A percentile compares a stretch with the other conserved stretches of the same genome.
Conservation (phyloP, 2,888 invertebrate genomes). For the Melipona beecheii region DNA sequence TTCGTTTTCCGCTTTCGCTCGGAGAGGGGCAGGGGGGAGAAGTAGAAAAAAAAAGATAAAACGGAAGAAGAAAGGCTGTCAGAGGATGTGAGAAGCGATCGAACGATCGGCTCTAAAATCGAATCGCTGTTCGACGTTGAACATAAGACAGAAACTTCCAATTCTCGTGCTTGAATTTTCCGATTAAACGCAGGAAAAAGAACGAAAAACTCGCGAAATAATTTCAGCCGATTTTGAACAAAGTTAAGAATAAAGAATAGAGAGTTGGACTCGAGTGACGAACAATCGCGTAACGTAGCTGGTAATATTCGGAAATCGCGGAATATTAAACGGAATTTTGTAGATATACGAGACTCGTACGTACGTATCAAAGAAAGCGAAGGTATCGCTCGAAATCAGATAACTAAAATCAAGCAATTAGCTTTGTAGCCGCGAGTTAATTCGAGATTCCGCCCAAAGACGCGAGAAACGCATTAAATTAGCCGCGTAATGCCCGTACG, state of each 20-base stretch:
- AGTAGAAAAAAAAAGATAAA: neutral
- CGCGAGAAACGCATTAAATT: slow-evolving; percentile 26
- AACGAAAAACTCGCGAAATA: too few species aligned
- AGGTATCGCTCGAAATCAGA: neutral
- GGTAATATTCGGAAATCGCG: neutral
- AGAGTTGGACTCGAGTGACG: too few species aligned
- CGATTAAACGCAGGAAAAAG: too few species aligned
- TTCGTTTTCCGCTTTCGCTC: slow-evolving; percentile 3
- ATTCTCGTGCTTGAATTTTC: too few species aligned
- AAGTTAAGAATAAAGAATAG: too few species aligned
- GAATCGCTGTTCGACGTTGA: neutral
- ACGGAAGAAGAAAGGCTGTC: neutral
- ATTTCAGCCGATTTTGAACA: too few species aligned
- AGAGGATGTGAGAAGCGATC: neutral
- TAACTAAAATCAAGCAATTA: neutral
- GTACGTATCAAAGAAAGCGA: neutral
- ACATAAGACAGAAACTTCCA: neutral
- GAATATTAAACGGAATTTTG: too few species aligned
- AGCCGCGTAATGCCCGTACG: slow-evolving; percentile 31
- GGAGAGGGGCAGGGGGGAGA: too few species aligned
- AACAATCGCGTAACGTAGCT: too few species aligned
- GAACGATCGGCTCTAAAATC: neutral
- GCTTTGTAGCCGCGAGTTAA: neutral
- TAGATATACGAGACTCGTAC: neutral
- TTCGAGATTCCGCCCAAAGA: slow-evolving; percentile 4